Evolutionary conservation across 2,797 vertebrate species (phyloP).

Genomic region (Propithecus deckenii): DNA sequence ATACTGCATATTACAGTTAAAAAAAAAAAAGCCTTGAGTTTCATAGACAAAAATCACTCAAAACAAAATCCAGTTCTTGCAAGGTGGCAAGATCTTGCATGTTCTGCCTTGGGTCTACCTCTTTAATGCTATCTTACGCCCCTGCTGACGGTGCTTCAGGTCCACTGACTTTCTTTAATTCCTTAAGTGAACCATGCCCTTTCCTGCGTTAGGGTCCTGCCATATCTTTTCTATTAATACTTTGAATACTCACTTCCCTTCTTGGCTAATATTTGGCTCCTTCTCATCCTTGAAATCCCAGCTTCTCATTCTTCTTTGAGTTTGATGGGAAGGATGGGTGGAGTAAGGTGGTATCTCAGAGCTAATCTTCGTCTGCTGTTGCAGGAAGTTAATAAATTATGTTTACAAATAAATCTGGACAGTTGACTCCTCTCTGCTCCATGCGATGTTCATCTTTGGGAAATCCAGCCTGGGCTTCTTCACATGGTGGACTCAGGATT

Average conservation of each 20-base stretch:
- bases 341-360: neutral
- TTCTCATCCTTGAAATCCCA: neutral
- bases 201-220: neutral
- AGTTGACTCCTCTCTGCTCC: neutral
- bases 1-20: no score
- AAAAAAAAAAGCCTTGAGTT: neutral
- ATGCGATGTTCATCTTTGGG: neutral
- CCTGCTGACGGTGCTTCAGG: neutral
- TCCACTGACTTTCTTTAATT: neutral
- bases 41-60: neutral
- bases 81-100: neutral
- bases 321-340: neutral
- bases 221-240: neutral
- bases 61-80: neutral
- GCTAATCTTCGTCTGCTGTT: neutral
- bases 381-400: neutral
- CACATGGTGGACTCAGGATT: neutral
- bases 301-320: neutral
- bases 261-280: no score
- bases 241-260: neutral
- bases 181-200: fast-evolving
- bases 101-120: neutral
- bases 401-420: neutral
- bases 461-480: neutral
- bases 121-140: neutral